Conservation (phyloP, 2,888 invertebrate species). For the Monoplex corrugatus region DNA sequence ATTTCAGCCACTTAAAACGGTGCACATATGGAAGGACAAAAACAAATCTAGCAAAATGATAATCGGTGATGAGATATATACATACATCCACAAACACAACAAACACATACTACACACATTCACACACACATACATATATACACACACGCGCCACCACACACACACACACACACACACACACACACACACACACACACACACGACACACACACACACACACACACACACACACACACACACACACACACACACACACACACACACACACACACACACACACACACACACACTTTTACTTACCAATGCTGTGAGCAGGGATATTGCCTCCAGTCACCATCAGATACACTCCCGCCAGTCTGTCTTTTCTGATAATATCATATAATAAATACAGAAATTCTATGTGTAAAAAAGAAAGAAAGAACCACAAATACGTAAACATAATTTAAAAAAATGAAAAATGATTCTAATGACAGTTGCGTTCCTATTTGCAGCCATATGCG, state of each 20-base stretch:
- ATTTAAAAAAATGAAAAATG: too few species aligned
- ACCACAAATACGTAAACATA: too few species aligned
- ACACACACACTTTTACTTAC: constrained; percentile 58
- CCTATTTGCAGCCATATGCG: too few species aligned
- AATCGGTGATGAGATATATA: neutral
- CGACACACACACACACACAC: neutral
- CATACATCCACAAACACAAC: neutral
- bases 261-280: neutral
- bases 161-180: constrained; percentile 17
- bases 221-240: neutral
- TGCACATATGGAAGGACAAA: too few species aligned
- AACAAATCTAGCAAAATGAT: too few species aligned
- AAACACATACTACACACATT: neutral
- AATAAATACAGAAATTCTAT: too few species aligned
- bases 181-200: neutral
- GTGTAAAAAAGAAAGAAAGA: too few species aligned
- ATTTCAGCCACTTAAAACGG: too few species aligned
- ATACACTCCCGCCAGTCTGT: constrained; percentile 94
- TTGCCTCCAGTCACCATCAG: constrained; percentile 93
- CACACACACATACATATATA: neutral
- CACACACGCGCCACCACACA: constrained; percentile 8
- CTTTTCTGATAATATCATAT: constrained; percentile 85
- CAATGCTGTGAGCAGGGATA: constrained; percentile 86
- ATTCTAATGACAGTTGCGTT: too few species aligned
- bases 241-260: neutral